Conservation (phyloP, 2,888 invertebrate species). For the Buathra laborator region DNA sequence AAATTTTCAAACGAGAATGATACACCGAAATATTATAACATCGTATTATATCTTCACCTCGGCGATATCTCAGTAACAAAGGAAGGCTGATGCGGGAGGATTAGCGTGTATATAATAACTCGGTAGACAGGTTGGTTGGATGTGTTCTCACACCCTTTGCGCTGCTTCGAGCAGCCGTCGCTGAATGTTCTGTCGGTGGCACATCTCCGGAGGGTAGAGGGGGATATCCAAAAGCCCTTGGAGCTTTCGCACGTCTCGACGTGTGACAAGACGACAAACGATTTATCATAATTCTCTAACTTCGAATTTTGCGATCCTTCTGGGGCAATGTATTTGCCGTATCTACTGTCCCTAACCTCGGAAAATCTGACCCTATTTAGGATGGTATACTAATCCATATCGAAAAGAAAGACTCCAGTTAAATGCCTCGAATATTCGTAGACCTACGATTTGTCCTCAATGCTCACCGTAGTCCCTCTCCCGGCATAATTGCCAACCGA, state of each 20-base stretch:
- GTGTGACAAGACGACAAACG: slow-evolving; percentile 30
- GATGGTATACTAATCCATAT: not conserved
- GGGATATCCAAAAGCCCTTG: not conserved
- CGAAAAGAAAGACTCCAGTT: not conserved
- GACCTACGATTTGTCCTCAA: too few species aligned
- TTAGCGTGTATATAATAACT: slow-evolving; percentile 1
- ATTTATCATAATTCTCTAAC: slow-evolving; percentile 34
- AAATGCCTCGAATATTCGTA: too few species aligned
- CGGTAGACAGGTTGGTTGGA: not conserved
- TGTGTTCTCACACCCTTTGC: not conserved
- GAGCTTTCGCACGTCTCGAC: slow-evolving; percentile 26
- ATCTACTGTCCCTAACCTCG: slow-evolving; percentile 10
- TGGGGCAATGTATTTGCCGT: slow-evolving; percentile 9
- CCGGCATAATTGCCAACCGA: too few species aligned
- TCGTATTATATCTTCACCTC: too few species aligned
- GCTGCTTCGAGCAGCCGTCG: slow-evolving; percentile 10
- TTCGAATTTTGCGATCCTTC: not conserved
- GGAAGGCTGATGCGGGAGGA: not conserved
- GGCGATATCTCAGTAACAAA: not conserved
- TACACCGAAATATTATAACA: too few species aligned
- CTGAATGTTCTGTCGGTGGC: slow-evolving; percentile 21
- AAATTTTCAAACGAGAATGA: too few species aligned
- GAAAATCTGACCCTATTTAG: not conserved
- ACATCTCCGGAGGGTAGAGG: not conserved
- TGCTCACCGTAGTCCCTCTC: too few species aligned